Percentiles rank a stretch among this genome's conserved stretches.
phyloP scores from a whole-genome alignment of 2,113 vertebrate genomes.

The Semnornis frantzii region DNA sequence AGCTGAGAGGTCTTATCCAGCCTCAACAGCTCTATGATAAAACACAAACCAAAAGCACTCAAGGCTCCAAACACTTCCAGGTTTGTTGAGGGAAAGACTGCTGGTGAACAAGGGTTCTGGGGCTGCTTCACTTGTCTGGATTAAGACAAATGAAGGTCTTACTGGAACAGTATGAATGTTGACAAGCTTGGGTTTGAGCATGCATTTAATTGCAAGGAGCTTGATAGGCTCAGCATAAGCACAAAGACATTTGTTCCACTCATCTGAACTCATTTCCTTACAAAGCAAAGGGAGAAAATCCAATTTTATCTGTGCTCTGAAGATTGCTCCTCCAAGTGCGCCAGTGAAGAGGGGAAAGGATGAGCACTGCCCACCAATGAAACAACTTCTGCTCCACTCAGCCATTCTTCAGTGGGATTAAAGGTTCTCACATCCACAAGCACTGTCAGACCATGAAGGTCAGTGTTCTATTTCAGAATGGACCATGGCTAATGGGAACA shows the following conservation, averaged over 20 bases:
- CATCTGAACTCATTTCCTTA: background rate
- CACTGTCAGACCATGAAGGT: background rate
- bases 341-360: accelerated
- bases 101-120: background rate
- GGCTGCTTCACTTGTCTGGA: background rate
- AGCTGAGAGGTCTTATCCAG: no score
- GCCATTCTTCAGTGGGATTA: background rate
- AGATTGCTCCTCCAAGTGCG: background rate
- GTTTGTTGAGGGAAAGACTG: background rate
- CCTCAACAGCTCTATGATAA: no score
- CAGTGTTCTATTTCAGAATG: background rate
- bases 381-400: background rate
- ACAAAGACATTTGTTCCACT: background rate
- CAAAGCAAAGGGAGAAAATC: background rate
- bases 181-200: background rate
- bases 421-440: background rate
- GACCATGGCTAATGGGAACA: background rate
- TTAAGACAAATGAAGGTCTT: background rate
- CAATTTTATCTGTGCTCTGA: background rate
- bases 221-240: background rate
- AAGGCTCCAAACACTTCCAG: background rate
- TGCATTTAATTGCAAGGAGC: background rate
- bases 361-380: background rate
- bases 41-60: background rate
- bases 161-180: background rate